Percentiles rank a stretch among this genome's conserved stretches.
These are phyloP conservation scores for Lates calcarifer DNA, from an alignment of 2,113 vertebrate genomes.

Conservation along the genomic window DNA sequence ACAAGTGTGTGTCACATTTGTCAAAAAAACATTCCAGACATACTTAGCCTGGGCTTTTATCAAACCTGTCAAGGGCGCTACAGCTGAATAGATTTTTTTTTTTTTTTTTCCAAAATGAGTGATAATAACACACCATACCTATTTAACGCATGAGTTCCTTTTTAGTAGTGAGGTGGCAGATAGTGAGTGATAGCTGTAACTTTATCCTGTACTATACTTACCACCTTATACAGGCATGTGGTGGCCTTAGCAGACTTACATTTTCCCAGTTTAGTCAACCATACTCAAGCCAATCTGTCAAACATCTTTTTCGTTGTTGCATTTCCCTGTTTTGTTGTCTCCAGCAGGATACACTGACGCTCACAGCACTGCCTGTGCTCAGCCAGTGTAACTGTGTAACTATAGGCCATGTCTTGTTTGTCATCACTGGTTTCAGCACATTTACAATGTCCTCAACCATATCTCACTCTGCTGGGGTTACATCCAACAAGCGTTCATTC, in stretches of 20 bases:
- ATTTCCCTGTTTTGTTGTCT: slow-evolving; percentile 15
- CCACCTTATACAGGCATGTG: neutral
- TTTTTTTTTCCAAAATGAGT: slow-evolving; percentile 3
- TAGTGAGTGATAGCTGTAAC: slow-evolving; percentile 19
- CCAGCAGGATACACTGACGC: slow-evolving; percentile 11
- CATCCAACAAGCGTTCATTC: neutral
- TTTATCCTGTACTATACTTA: slow-evolving; percentile 1
- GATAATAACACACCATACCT: slow-evolving; percentile 23
- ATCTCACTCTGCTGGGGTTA: neutral
- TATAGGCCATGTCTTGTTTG: slow-evolving; percentile 37
- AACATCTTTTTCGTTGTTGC: slow-evolving; percentile 15
- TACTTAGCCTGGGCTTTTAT: slow-evolving; percentile 8
- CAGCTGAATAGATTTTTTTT: neutral
- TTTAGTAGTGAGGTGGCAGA: neutral
- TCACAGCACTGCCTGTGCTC: slow-evolving; percentile 12
- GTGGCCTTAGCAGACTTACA: slow-evolving; percentile 9
- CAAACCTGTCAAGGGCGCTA: slow-evolving; percentile 11
- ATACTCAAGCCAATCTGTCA: slow-evolving; percentile 2
- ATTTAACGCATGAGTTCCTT: slow-evolving; percentile 17
- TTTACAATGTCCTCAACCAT: slow-evolving; percentile 25
- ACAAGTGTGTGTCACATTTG: slow-evolving; percentile 6
- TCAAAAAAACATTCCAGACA: slow-evolving; percentile 7
- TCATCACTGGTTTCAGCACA: slow-evolving; percentile 35
- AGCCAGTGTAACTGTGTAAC: slow-evolving; percentile 5
- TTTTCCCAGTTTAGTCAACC: slow-evolving; percentile 35